Conservation (phyloP, 2,888 invertebrate species). For the Troglohyphantes excavatus region DNA sequence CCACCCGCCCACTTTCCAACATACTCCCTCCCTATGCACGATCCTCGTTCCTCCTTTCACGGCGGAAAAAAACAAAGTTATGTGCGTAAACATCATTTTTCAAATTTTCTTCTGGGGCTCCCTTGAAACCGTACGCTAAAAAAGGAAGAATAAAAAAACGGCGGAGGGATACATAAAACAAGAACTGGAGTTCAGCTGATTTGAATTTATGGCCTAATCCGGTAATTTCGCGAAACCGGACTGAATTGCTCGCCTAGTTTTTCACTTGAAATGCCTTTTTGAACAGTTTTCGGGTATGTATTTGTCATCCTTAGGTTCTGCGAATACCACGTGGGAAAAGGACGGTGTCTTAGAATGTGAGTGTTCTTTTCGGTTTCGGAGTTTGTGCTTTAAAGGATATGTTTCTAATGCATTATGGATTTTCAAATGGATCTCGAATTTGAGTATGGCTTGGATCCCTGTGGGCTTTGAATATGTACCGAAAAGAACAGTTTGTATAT, state of each 20-base stretch:
- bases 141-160: background rate
- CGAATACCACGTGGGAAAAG: background rate
- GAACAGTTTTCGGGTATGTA: background rate
- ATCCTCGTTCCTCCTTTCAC: too few relatives aligned
- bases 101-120: background rate
- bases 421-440: background rate
- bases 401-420: conserved; percentile 9
- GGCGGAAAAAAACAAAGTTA: background rate
- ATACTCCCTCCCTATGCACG: background rate
- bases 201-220: conserved; percentile 61
- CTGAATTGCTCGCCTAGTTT: conserved; percentile 8
- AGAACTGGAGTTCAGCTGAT: conserved; percentile 26
- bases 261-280: background rate
- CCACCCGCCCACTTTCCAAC: background rate
- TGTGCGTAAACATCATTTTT: conserved; percentile 5
- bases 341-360: background rate
- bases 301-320: background rate
- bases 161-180: background rate
- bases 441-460: background rate
- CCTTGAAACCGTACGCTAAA: background rate
- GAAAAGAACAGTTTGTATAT: too few relatives aligned
- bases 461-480: background rate
- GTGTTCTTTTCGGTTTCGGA: background rate
- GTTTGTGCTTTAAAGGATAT: background rate
- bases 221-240: conserved; percentile 48